phyloP scores from a whole-genome alignment of 2,888 invertebrate genomes.

The Drosophila borborema region DNA sequence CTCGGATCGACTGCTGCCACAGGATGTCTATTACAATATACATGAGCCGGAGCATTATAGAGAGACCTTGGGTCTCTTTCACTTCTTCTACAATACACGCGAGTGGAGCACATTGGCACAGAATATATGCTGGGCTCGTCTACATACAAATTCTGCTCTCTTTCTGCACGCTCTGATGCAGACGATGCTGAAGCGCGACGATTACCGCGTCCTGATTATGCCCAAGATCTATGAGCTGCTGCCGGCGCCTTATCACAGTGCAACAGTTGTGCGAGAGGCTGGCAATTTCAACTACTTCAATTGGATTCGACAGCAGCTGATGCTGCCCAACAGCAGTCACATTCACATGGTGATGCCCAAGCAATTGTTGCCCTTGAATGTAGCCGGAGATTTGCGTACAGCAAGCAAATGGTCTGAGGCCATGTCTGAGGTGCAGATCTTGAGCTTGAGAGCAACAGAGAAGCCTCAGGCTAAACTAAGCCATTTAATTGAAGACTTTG shows the following conservation, averaged over 20 bases:
- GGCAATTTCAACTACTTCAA: slow-evolving; percentile 85
- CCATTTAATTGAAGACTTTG: slow-evolving; percentile 89
- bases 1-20: slow-evolving; percentile 27
- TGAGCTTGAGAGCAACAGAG: slow-evolving; percentile 24
- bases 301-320: slow-evolving; percentile 39
- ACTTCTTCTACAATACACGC: slow-evolving; percentile 87
- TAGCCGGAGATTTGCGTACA: slow-evolving; percentile 43
- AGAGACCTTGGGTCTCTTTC: slow-evolving; percentile 85
- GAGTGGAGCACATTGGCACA: slow-evolving; percentile 88
- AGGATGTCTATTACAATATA: slow-evolving; percentile 34
- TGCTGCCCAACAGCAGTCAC: not conserved
- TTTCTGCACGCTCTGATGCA: slow-evolving; percentile 89
- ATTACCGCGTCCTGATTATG: slow-evolving; percentile 88
- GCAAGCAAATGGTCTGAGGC: slow-evolving; percentile 51
- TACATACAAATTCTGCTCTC: slow-evolving; percentile 89
- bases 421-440: slow-evolving; percentile 56
- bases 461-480: not conserved
- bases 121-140: slow-evolving; percentile 87
- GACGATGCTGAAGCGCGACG: slow-evolving; percentile 88
- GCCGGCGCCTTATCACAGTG: slow-evolving; percentile 90
- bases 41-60: slow-evolving; percentile 32
- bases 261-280: slow-evolving; percentile 88
- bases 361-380: slow-evolving; percentile 26
- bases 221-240: slow-evolving; percentile 91
- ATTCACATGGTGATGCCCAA: slow-evolving; percentile 29